phyloP scores from a whole-genome alignment of 2,113 vertebrate genomes.

The Poeciliopsis turrubarensis region DNA sequence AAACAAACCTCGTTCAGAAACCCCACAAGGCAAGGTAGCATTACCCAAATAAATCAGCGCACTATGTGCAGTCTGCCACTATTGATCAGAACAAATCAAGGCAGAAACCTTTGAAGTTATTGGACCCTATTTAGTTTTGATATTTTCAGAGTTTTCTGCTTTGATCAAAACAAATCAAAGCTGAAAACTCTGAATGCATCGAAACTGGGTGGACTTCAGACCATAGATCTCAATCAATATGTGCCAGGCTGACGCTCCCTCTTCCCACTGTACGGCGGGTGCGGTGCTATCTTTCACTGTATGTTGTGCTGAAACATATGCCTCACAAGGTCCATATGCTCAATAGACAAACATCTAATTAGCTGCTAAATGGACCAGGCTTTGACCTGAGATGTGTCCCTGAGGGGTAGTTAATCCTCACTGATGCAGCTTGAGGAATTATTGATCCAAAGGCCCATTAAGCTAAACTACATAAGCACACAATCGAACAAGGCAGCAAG shows the following conservation, averaged over 20 bases:
- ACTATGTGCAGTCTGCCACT: slow-evolving; percentile 7
- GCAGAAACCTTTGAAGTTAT: slow-evolving; percentile 8
- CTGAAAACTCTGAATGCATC: slow-evolving; percentile 7
- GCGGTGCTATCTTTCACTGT: slow-evolving; percentile 49
- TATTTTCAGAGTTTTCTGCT: too few relatives aligned
- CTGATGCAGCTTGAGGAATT: slow-evolving; percentile 70
- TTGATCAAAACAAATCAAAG: slow-evolving; percentile 25
- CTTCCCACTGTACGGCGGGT: slow-evolving; percentile 40
- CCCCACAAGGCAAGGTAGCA: slow-evolving; percentile 40
- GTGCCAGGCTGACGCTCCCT: slow-evolving; percentile 18
- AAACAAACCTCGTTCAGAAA: slow-evolving; percentile 49
- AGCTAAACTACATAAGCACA: slow-evolving; percentile 54
- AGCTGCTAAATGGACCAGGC: slow-evolving; percentile 69
- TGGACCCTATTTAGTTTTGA: too few relatives aligned
- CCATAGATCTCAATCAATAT: slow-evolving; percentile 28
- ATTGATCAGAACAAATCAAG: slow-evolving; percentile 45
- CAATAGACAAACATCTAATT: slow-evolving; percentile 72
- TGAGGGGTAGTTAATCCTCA: slow-evolving; percentile 68
- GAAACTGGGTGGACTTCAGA: slow-evolving; percentile 19
- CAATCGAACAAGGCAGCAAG: slow-evolving; percentile 51
- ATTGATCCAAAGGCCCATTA: slow-evolving; percentile 70
- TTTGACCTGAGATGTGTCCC: slow-evolving; percentile 58
- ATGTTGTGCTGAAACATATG: slow-evolving; percentile 59
- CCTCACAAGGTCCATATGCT: slow-evolving; percentile 61
- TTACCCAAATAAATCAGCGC: slow-evolving; percentile 35